Evolutionary conservation across 2,888 invertebrate genomes (phyloP).

Genomic region (Phasia obesa): DNA sequence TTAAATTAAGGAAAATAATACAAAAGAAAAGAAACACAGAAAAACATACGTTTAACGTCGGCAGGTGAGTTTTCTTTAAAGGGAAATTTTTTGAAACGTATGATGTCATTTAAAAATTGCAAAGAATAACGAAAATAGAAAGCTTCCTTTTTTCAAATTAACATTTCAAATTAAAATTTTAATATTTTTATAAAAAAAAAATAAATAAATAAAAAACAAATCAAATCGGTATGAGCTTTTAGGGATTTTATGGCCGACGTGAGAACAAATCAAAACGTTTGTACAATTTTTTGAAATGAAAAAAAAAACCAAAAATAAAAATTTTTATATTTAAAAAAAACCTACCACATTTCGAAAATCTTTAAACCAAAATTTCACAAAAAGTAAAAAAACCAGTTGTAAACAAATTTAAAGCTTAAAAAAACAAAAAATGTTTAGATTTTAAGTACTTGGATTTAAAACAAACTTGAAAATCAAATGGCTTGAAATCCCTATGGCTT

Average conservation of each 20-base stretch:
- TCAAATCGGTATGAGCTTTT: conserved; percentile 82
- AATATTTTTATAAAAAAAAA: conserved; percentile 46
- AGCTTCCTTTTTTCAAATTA: conserved; percentile 64
- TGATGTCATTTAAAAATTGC: conserved; percentile 77
- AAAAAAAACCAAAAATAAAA: conserved; percentile 11
- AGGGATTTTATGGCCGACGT: conserved; percentile 84
- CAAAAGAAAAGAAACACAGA: conserved; percentile 10
- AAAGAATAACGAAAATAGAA: conserved; percentile 76
- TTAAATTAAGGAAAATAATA: not conserved
- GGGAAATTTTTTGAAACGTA: conserved; percentile 70
- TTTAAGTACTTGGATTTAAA: conserved; percentile 58
- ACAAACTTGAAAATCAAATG: conserved; percentile 74
- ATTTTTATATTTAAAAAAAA: conserved; percentile 19
- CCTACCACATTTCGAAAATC: conserved; percentile 70
- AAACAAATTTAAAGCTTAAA: conserved; percentile 49
- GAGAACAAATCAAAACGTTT: conserved; percentile 73
- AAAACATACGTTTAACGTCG: conserved; percentile 76
- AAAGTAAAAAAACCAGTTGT: conserved; percentile 44
- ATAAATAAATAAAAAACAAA: conserved; percentile 12
- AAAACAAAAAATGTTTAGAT: conserved; percentile 50
- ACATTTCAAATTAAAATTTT: conserved; percentile 43
- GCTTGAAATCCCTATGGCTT: conserved; percentile 84
- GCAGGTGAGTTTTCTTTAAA: conserved; percentile 78
- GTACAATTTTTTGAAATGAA: not conserved
- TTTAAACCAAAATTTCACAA: conserved; percentile 68